Evolutionary conservation across 2,797 vertebrate species (phyloP).

Genomic region (Cyprinodon diabolis): DNA sequence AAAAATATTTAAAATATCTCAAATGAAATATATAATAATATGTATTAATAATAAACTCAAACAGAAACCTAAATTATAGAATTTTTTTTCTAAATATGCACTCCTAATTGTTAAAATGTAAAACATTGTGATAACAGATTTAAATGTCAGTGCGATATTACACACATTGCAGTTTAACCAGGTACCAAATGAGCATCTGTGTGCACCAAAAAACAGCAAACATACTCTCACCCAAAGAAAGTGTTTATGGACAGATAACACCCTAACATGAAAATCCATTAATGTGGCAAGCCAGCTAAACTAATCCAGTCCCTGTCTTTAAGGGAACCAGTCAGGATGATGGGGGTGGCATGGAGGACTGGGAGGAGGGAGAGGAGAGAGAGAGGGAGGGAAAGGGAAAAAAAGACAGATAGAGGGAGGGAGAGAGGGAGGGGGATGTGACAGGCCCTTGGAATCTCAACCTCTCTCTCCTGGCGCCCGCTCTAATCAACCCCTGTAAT

Average conservation of each 20-base stretch:
- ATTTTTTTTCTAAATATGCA: too few relatives aligned
- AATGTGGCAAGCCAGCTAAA: conserved; percentile 56
- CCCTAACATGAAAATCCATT: conserved; percentile 42
- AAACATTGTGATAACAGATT: not conserved
- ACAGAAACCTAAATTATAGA: too few relatives aligned
- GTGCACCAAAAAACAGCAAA: not conserved
- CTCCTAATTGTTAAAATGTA: too few relatives aligned
- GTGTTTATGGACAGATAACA: conserved; percentile 28
- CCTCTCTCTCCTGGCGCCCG: conserved; percentile 99
- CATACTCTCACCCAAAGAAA: conserved; percentile 15
- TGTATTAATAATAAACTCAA: not conserved
- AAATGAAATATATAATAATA: conserved; percentile 1
- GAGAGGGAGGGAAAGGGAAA: conserved; percentile 41
- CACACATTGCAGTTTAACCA: not conserved
- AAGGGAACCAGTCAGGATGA: conserved; percentile 67
- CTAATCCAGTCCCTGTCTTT: conserved; percentile 79
- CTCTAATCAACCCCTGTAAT: conserved; percentile 99
- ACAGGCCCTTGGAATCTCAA: conserved; percentile 99
- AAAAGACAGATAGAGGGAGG: conserved; percentile 67
- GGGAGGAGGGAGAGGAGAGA: conserved; percentile 65
- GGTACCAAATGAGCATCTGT: conserved; percentile 12
- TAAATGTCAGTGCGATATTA: not conserved
- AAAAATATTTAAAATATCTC: not conserved
- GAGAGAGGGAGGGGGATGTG: conserved; percentile 77
- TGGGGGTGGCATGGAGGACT: conserved; percentile 58